phyloP scores from a whole-genome alignment of 2,797 vertebrate species.

The Hyperoplus immaculatus region DNA sequence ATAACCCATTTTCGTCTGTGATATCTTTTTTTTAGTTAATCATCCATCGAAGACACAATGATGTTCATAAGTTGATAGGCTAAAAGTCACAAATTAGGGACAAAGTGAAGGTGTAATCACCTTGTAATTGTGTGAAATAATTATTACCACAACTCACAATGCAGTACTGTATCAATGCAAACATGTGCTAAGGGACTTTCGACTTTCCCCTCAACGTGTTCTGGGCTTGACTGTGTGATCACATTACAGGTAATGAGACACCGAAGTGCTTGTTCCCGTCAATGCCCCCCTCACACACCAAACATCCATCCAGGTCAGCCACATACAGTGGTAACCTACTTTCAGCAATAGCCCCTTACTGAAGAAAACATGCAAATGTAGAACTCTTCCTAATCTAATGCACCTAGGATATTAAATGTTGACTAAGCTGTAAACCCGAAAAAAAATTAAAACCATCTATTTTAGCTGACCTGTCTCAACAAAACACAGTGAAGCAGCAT shows the following conservation, averaged over 20 bases:
- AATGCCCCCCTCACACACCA: conserved; percentile 41
- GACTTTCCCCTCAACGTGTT: conserved; percentile 20
- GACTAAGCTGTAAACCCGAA: no score
- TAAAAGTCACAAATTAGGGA: not conserved
- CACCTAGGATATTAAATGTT: no score
- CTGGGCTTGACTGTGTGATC: conserved; percentile 53
- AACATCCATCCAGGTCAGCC: conserved; percentile 36
- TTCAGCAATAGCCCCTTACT: conserved; percentile 13
- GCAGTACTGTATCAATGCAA: not conserved
- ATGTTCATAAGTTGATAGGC: not conserved
- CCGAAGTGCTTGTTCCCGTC: conserved; percentile 55
- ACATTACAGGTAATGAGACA: conserved; percentile 80
- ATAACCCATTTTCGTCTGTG: not conserved
- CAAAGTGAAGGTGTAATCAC: not conserved
- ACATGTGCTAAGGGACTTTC: conserved; percentile 5
- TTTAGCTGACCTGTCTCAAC: not conserved
- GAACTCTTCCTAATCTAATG: not conserved
- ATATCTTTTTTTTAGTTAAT: not conserved
- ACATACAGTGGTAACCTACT: conserved; percentile 11
- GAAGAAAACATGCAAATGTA: conserved; percentile 14
- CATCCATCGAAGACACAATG: no score
- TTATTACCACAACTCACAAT: not conserved
- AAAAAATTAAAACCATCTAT: no score
- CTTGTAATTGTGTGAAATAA: not conserved
- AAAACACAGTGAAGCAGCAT: no score